A percentile compares a stretch with the other conserved stretches of the same genome.
Conservation (phyloP, 2,888 invertebrate species). For the Coecobrya sp. region DNA sequence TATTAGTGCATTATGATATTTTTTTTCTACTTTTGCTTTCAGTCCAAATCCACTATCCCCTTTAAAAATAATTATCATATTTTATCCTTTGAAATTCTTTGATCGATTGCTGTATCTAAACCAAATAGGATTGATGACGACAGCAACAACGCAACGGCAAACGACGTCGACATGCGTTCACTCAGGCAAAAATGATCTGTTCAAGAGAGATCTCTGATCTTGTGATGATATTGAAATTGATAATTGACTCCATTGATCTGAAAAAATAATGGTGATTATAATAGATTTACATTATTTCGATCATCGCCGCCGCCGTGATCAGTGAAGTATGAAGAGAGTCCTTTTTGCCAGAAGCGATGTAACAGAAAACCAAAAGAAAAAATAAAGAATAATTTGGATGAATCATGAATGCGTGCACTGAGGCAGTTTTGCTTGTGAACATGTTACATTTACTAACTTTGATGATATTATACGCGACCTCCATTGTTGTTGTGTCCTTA, state of each 20-base stretch:
- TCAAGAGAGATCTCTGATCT: not conserved
- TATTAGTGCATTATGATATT: conserved; percentile 55
- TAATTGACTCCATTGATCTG: conserved; percentile 54
- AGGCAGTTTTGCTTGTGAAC: not conserved
- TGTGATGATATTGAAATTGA: conserved; percentile 48
- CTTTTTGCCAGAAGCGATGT: conserved; percentile 33
- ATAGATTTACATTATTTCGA: conserved; percentile 50
- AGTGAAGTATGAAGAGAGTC: not conserved
- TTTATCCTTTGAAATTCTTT: conserved; percentile 18
- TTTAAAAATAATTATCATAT: conserved; percentile 21
- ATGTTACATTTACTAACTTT: not conserved
- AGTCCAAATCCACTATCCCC: not conserved
- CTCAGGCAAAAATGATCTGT: not conserved
- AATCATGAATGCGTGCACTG: conserved; percentile 1
- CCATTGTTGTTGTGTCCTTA: conserved; percentile 74
- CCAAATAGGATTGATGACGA: conserved; percentile 7
- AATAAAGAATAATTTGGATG: conserved; percentile 30
- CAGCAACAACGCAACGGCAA: conserved; percentile 1
- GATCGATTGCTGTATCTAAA: not conserved
- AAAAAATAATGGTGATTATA: conserved; percentile 37
- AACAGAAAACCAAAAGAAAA: not conserved
- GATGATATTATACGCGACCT: conserved; percentile 60
- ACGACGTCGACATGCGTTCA: conserved; percentile 11
- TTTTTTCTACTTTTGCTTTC: conserved; percentile 24
- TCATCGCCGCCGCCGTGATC: not conserved